Evolutionary conservation across 2,113 vertebrate genomes (phyloP).

Genomic region (Semnopithecus entellus): DNA sequence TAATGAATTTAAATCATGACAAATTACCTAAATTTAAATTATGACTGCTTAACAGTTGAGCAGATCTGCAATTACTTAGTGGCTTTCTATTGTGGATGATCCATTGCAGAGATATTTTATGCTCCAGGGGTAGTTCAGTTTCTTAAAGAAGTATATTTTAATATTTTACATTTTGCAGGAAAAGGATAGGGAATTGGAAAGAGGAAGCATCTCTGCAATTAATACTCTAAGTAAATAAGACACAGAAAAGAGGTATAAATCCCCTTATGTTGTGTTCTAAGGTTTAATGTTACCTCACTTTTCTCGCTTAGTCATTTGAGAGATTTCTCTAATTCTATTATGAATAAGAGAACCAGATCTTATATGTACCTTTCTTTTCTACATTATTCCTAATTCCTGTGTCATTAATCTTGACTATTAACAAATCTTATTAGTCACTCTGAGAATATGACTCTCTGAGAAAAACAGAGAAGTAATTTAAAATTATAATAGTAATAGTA

Average conservation of each 20-base stretch:
- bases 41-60: background rate
- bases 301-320: background rate
- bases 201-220: background rate
- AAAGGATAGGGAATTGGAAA: fast-evolving
- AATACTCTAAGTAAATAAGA: background rate
- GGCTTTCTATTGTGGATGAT: background rate
- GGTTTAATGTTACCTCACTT: background rate
- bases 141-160: background rate
- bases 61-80: background rate
- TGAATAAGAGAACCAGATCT: background rate
- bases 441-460: too few species aligned
- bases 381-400: background rate
- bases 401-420: background rate
- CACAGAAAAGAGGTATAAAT: background rate
- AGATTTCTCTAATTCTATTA: background rate
- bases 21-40: background rate
- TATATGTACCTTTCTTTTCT: background rate
- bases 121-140: background rate
- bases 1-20: background rate
- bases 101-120: background rate
- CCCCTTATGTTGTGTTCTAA: background rate
- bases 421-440: background rate
- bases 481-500: too few species aligned
- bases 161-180: background rate
- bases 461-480: too few species aligned